phyloP scores from a whole-genome alignment of 2,113 vertebrate genomes.

The Cephalopholis sonnerati region DNA sequence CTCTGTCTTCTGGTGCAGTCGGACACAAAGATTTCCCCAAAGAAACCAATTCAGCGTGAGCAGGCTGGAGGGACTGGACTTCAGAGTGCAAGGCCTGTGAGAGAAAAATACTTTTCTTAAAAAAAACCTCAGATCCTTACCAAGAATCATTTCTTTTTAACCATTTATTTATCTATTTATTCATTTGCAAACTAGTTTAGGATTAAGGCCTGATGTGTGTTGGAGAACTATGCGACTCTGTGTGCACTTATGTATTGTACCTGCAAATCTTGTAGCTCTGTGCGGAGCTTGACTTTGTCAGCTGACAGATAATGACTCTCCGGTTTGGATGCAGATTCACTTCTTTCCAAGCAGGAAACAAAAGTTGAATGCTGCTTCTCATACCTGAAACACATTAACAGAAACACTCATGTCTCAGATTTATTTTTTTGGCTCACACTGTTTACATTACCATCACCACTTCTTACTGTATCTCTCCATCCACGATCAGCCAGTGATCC shows the following conservation, averaged over 20 bases:
- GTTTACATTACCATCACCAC: not conserved
- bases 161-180: not conserved
- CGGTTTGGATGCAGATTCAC: conserved; percentile 84
- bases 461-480: no score
- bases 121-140: not conserved
- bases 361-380: conserved; percentile 92
- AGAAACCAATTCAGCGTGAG: conserved; percentile 82
- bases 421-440: not conserved
- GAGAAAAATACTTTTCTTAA: not conserved
- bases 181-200: not conserved
- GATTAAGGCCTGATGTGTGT: not conserved
- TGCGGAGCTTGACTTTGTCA: conserved; percentile 89
- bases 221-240: no score
- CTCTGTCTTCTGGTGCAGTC: conserved; percentile 83
- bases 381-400: conserved; percentile 82
- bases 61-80: conserved; percentile 77
- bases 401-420: not conserved
- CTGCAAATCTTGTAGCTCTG: conserved; percentile 89
- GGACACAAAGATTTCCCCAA: conserved; percentile 85
- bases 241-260: conserved; percentile 74
- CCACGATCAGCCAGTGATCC: not conserved
- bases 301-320: conserved; percentile 84
- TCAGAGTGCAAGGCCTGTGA: conserved; percentile 87
- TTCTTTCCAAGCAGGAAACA: conserved; percentile 89
- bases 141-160: not conserved